Evolutionary conservation across 2,797 vertebrate species (phyloP).

Genomic region (Mormyrus proboscirostris): DNA sequence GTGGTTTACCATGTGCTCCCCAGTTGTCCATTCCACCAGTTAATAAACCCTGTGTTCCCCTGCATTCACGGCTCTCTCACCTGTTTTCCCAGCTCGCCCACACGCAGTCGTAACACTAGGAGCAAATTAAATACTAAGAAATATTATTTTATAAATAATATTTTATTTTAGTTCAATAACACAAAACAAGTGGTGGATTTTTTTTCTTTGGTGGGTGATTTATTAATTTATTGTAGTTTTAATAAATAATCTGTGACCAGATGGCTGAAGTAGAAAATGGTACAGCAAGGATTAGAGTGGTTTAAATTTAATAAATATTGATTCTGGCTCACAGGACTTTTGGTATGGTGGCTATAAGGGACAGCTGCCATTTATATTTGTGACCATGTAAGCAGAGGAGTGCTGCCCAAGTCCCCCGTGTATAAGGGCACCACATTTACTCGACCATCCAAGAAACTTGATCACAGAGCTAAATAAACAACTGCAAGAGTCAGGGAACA

Average conservation of each 20-base stretch:
- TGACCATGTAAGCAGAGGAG: not conserved
- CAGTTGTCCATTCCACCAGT: too few relatives aligned
- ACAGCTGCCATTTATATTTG: not conserved
- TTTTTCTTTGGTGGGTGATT: constrained; percentile 27
- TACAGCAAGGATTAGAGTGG: constrained; percentile 13
- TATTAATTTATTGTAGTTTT: constrained; percentile 45
- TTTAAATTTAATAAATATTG: constrained; percentile 45
- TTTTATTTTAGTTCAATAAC: not conserved
- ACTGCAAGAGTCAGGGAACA: not conserved
- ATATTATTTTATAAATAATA: not conserved
- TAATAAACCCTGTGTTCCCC: too few relatives aligned
- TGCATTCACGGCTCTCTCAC: too few relatives aligned
- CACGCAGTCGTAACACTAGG: too few relatives aligned
- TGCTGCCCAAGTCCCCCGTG: not conserved
- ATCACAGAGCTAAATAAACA: not conserved
- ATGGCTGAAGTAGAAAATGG: constrained; percentile 18
- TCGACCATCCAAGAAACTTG: not conserved
- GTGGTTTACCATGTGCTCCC: too few relatives aligned
- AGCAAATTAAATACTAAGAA: not conserved
- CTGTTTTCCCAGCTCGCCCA: too few relatives aligned
- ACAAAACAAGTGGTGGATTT: not conserved
- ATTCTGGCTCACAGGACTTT: constrained; percentile 41
- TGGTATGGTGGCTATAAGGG: not conserved
- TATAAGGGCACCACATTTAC: not conserved
- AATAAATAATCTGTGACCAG: constrained; percentile 33